A percentile compares a stretch with the other conserved stretches of the same genome.
Conservation (phyloP, 2,797 vertebrate species). For the Cetoscarus ocellatus region DNA sequence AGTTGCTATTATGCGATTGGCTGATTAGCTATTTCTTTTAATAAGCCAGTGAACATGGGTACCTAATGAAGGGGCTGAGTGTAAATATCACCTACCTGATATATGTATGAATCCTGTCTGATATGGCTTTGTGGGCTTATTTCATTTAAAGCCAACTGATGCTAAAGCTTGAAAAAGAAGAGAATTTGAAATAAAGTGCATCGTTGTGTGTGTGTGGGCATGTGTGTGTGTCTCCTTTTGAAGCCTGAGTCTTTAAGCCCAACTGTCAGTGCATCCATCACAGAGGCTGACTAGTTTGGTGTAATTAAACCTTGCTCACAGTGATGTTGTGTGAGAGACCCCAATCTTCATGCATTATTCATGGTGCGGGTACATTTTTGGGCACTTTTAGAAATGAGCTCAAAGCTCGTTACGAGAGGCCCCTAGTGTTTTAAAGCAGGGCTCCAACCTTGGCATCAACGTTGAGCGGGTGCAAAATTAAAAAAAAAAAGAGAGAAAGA, state of each 20-base stretch:
- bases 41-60: no score
- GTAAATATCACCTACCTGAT: no score
- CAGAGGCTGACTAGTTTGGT: conserved; percentile 69
- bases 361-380: conserved; percentile 74
- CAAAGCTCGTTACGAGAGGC: conserved; percentile 70
- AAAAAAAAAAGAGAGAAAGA: conserved; percentile 47
- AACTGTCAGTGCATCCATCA: conserved; percentile 75
- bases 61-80: no score
- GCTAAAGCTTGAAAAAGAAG: conserved; percentile 28
- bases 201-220: conserved; percentile 13
- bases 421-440: conserved; percentile 62
- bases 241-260: conserved; percentile 54
- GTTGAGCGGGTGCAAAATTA: conserved; percentile 54
- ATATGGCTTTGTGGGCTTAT: neutral
- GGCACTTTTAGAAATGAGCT: conserved; percentile 77
- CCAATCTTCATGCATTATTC: conserved; percentile 79
- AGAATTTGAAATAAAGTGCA: conserved; percentile 19
- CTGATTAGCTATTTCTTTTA: no score
- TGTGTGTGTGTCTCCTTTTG: conserved; percentile 43
- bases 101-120: neutral
- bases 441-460: conserved; percentile 69
- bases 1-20: no score
- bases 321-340: conserved; percentile 64
- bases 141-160: conserved; percentile 29
- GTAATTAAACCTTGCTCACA: conserved; percentile 79